Evolutionary conservation across 35 echinoderm and acorn worm species (phyloP).

Genomic region (Lytechinus variegatus): DNA sequence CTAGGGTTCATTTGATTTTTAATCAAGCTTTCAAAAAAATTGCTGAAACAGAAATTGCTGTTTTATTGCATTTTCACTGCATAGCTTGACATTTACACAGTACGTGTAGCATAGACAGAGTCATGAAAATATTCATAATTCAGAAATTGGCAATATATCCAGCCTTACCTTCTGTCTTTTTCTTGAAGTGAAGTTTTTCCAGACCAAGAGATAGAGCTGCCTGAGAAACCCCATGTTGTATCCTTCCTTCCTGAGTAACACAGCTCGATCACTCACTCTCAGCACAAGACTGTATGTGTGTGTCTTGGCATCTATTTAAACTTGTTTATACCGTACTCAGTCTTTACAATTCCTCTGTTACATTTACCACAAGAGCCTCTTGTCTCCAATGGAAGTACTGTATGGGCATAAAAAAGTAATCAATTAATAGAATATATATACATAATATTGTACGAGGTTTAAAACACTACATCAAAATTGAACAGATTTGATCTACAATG

Average conservation of each 20-base stretch:
- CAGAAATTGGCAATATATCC: background rate
- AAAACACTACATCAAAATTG: too few species aligned
- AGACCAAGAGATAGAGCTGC: constrained; percentile 56
- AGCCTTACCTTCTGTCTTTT: constrained; percentile 65
- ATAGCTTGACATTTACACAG: too few species aligned
- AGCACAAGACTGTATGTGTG: background rate
- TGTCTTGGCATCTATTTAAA: background rate
- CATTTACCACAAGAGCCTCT: background rate
- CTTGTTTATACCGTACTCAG: too few species aligned
- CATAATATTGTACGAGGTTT: too few species aligned
- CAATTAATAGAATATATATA: too few species aligned
- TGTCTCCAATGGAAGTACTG: background rate
- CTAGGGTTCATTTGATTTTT: too few species aligned
- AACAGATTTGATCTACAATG: too few species aligned
- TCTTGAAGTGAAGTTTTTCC: constrained; percentile 66
- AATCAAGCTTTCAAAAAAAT: too few species aligned
- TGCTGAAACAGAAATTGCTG: too few species aligned
- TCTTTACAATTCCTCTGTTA: background rate
- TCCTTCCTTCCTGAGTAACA: background rate
- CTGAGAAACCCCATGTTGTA: constrained; percentile 44
- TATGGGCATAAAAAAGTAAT: background rate
- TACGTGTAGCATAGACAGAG: too few species aligned
- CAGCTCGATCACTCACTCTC: background rate
- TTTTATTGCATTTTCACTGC: too few species aligned
- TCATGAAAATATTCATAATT: background rate